Evolutionary conservation across 1,140 invertebrate species (phyloP).

Genomic region (Euborellia annulipes): DNA sequence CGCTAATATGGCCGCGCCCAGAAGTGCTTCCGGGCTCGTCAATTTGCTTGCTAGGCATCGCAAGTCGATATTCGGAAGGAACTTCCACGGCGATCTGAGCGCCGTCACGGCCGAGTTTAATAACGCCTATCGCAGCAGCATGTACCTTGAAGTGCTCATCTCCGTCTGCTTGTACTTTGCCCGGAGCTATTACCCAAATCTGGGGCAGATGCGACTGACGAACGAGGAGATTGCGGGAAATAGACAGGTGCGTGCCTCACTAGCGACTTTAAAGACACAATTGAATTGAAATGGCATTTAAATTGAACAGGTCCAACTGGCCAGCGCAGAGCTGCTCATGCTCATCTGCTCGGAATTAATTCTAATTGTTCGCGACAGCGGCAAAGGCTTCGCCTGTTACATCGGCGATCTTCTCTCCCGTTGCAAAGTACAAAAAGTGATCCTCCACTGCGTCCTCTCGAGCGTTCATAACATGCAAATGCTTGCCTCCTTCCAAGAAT

Average conservation of each 20-base stretch:
- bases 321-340: slow-evolving; percentile 61
- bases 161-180: slow-evolving; percentile 65
- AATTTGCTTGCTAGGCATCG: slow-evolving; percentile 54
- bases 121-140: slow-evolving; percentile 51
- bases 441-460: slow-evolving; percentile 67
- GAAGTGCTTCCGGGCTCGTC: neutral
- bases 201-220: slow-evolving; percentile 41
- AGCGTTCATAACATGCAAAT: slow-evolving; percentile 49
- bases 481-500: slow-evolving; percentile 9
- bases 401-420: slow-evolving; percentile 63
- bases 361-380: slow-evolving; percentile 67
- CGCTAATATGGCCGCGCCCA: slow-evolving; percentile 27
- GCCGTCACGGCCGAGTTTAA: slow-evolving; percentile 40
- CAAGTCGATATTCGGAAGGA: slow-evolving; percentile 64
- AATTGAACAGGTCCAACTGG: slow-evolving; percentile 44
- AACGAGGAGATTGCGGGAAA: slow-evolving; percentile 62
- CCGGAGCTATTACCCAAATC: slow-evolving; percentile 64
- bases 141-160: slow-evolving; percentile 71
- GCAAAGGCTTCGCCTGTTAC: slow-evolving; percentile 64
- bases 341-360: slow-evolving; percentile 62
- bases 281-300: too few relatives aligned
- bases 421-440: slow-evolving; percentile 79
- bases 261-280: too few relatives aligned
- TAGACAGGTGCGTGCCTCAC: too few relatives aligned
- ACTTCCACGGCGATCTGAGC: slow-evolving; percentile 52